Base-by-base conservation (phyloP, 1,140 invertebrate genomes). In the Drosophila cardini region DNA sequence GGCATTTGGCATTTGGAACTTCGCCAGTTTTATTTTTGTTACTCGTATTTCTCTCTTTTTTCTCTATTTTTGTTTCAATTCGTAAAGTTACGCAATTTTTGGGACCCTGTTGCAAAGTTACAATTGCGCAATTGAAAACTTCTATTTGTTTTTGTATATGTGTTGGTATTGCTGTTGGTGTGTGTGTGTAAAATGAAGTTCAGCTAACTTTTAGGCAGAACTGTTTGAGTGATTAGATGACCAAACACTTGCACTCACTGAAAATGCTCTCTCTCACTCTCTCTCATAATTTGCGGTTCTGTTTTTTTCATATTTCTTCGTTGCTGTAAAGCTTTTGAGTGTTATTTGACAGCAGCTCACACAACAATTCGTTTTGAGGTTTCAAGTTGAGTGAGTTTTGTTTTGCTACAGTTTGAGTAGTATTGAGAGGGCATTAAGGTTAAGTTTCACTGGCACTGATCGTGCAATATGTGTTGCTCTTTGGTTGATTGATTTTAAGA, bases 211-310 rank as follows among this genome's bases (percentile, higher is more conserved):
- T 69, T 63, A 15, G 50, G 36, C 40, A 48, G 42, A 40, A 69
- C 69, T 76, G 62, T 83, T 83, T 87, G 83, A 86, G 72, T 87
- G 83, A 87, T 86, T 87, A 82, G 72, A 72, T 64, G 71, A 40
- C 45, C 71, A 11, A 63, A 4, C 18, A 40, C n/a, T 18, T 21
- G 15, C 43, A 57, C 60, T 32, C 38, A 40, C 52, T 52, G 36
- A 45, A 57, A 64, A 21, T 65, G 45, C n/a, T n/a, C 4, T 26
- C 21, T 26, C 1, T 13, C 6, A 34, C 18, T 11, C 16, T 21
- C n/a, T 11, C 42, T 15, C 60, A 60, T 38, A 52, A 52, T 1
- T 52, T 52, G 26, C 16, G n/a, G 30, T 32, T 34, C 15, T 7
- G n/a, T 34, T 21, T 52, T 52, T 16, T 53, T 52, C n/a, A 21